Evolutionary conservation across 2,113 vertebrate genomes (phyloP).

Genomic region (Istiophorus platypterus): DNA sequence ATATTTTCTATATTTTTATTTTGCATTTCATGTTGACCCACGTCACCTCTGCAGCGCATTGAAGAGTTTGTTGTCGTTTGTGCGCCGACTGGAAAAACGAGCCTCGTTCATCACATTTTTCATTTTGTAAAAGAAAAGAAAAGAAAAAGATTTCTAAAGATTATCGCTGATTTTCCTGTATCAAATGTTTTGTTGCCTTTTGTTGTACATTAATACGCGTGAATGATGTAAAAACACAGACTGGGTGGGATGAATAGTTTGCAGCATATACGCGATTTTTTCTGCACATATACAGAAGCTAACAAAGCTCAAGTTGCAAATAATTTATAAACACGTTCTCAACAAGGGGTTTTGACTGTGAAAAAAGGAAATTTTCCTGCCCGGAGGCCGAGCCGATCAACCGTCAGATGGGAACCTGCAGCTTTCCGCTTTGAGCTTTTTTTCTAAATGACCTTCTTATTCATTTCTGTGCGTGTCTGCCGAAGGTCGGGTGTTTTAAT

Average conservation of each 20-base stretch:
- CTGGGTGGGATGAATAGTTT: background rate
- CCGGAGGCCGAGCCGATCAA: background rate
- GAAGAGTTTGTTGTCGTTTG: background rate
- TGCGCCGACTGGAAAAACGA: background rate
- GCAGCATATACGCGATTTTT: background rate
- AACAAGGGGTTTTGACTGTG: background rate
- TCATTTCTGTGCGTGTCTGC: conserved; percentile 1
- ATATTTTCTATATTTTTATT: conserved; percentile 28
- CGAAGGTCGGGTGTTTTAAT: background rate
- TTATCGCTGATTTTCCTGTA: background rate
- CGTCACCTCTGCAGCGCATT: background rate
- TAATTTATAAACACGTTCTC: background rate
- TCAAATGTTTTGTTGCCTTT: conserved; percentile 17
- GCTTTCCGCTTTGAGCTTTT: background rate
- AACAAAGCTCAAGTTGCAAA: conserved; percentile 1
- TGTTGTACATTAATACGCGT: conserved; percentile 14
- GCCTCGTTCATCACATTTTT: conserved; percentile 4
- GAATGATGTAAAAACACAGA: conserved; percentile 4
- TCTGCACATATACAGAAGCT: conserved; percentile 6
- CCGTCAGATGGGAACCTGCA: background rate
- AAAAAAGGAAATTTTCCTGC: background rate
- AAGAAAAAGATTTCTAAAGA: background rate
- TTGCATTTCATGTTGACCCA: conserved; percentile 43
- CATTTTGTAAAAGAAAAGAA: background rate
- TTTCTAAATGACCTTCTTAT: background rate